Evolutionary conservation across 1,140 invertebrate genomes (phyloP).

Genomic region (Pseudomyrmex flavicornis): DNA sequence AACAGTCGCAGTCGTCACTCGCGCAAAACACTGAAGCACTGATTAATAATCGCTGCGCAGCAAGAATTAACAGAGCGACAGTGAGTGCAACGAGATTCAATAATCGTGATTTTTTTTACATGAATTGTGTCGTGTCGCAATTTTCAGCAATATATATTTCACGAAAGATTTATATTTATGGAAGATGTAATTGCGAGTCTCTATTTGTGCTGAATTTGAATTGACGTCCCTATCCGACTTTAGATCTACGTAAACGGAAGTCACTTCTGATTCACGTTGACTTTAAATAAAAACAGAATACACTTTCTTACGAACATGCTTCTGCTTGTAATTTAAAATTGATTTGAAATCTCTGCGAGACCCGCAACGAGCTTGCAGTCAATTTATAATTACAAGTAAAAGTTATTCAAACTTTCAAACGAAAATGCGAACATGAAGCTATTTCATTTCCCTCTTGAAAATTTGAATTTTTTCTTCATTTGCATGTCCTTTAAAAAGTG

Average conservation of each 20-base stretch:
- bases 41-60: slow-evolving; percentile 69
- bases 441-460: background rate
- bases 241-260: no score
- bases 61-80: slow-evolving; percentile 57
- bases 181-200: background rate
- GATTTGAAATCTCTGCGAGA: slow-evolving; percentile 53
- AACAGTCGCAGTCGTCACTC: slow-evolving; percentile 3
- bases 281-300: background rate
- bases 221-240: background rate
- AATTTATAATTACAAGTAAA: background rate
- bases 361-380: slow-evolving; percentile 61
- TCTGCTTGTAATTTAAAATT: background rate
- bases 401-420: slow-evolving; percentile 16
- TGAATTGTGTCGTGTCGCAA: background rate
- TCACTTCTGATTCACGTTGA: no score
- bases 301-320: slow-evolving; percentile 1
- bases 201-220: background rate
- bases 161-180: background rate
- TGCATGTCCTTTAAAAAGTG: background rate
- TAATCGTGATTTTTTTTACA: background rate
- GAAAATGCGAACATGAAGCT: slow-evolving; percentile 6
- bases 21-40: slow-evolving; percentile 27
- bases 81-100: slow-evolving; percentile 29
- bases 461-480: background rate
- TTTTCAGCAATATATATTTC: background rate